Percentiles rank a stretch among this genome's conserved stretches.
Evolutionary conservation across 2,113 vertebrate species (phyloP).

Genomic region (Passerina amoena): DNA sequence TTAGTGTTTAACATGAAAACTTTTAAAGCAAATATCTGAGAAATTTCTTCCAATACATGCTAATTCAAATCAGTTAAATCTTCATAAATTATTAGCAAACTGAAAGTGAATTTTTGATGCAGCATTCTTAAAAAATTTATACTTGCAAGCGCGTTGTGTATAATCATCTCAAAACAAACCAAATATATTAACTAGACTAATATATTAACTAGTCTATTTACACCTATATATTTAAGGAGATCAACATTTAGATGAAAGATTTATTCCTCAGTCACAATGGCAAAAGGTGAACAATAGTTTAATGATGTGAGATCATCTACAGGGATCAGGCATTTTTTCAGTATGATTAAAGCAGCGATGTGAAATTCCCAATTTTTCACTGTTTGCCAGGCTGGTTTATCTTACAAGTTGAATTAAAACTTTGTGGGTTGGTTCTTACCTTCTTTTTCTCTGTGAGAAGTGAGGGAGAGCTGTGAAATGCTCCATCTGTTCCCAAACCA

Average conservation of each 20-base stretch:
- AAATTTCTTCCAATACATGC: background rate
- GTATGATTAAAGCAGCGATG: background rate
- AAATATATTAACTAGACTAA: background rate
- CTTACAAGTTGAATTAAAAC: conserved; percentile 34
- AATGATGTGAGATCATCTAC: background rate
- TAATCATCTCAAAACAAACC: background rate
- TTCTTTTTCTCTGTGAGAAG: conserved; percentile 42
- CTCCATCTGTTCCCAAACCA: conserved; percentile 32
- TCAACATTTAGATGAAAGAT: background rate
- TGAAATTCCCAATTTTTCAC: background rate
- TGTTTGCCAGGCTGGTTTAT: conserved; percentile 16
- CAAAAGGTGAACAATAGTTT: background rate
- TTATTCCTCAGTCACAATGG: background rate
- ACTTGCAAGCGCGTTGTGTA: background rate
- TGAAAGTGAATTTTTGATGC: background rate
- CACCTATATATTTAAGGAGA: background rate
- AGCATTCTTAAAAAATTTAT: background rate
- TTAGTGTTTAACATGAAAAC: background rate
- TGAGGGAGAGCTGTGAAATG: conserved; percentile 51
- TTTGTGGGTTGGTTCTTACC: conserved; percentile 47
- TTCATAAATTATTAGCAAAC: background rate
- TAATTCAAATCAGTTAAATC: background rate
- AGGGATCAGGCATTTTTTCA: background rate
- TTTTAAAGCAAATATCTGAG: background rate
- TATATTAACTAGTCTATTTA: background rate